Evolutionary conservation across 1,140 invertebrate species (phyloP), one percentile per base, ranked within the genome.

Genomic region (Leptopilina clavipes): DNA sequence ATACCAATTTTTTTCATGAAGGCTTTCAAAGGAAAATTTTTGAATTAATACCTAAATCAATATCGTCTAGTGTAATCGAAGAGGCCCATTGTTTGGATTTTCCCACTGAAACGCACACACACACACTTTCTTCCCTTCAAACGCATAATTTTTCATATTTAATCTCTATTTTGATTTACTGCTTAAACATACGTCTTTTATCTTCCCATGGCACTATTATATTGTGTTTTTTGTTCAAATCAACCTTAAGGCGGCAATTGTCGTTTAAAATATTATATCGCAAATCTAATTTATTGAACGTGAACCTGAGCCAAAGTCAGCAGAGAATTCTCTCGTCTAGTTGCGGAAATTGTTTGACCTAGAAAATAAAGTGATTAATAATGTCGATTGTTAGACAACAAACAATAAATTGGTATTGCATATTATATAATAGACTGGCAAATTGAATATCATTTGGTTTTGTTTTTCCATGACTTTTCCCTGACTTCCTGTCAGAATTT

Each of bases 21-120:
- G 8, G 1, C 17, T 17, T n/a, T 17, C 14, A 52, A 52, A 52
- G n/a, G 48, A 52, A 17, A 52, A 52, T 52, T 52, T 52, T 52
- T n/a, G 48, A 52, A 52, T 52, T 52, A 52, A 48, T 48, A 48
- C 44, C n/a, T 48, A 52, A 52, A 52, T 52, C 48, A 52, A 52
- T 52, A 52, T 52, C 48, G 48, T 17, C 14, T 17, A 52, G 48
- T 17, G n/a, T 17, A 52, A 52, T 52, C 14, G 14, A n/a, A 52
- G n/a, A 17, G 1, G 48, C 48, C 48, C n/a, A 52, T 52, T 52
- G 48, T 52, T 52, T 52, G 48, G 3, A 17, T 52, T 52, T 17
- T 52, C 48, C 17, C 48, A 52, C 17, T 17, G n/a, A 52, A 3
- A 7, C 48, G 2, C 17, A 12, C n/a, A 40, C 9, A 9, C 37